These are phyloP conservation scores for Rhyacophila brunnea DNA, from an alignment of 1,140 invertebrate species.

Conservation along the genomic window DNA sequence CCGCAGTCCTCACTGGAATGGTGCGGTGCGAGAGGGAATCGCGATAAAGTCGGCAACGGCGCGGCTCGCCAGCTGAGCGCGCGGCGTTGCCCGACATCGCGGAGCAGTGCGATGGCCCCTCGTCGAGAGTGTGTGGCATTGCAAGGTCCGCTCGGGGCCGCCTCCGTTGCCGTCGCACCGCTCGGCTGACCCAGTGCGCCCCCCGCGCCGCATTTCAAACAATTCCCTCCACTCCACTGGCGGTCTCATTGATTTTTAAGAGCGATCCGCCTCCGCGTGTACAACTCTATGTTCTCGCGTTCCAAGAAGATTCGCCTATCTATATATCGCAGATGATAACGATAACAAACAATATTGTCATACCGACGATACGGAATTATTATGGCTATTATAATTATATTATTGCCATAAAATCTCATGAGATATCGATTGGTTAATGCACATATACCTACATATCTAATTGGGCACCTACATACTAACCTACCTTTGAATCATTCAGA, in stretches of 20 bases:
- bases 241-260: constrained; percentile 29
- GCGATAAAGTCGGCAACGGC: constrained; percentile 12
- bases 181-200: constrained; percentile 12
- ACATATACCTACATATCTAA: no score
- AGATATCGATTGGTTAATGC: no score
- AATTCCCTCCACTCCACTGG: constrained; percentile 17
- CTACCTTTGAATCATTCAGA: no score
- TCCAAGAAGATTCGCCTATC: background rate
- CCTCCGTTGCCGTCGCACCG: constrained; percentile 18
- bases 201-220: constrained; percentile 5
- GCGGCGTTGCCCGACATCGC: constrained; percentile 21
- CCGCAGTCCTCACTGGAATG: constrained; percentile 12
- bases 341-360: no score
- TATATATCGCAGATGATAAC: no score
- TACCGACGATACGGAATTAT: no score
- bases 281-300: background rate
- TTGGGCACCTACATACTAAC: no score
- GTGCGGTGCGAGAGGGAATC: constrained; percentile 4
- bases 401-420: no score
- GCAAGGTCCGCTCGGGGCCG: constrained; percentile 52
- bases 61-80: constrained; percentile 39
- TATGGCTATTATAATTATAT: no score
- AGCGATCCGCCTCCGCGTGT: constrained; percentile 26
- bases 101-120: constrained; percentile 46
- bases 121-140: constrained; percentile 49